Evolutionary conservation across 2,888 invertebrate genomes (phyloP).

Genomic region (Nebria salina): DNA sequence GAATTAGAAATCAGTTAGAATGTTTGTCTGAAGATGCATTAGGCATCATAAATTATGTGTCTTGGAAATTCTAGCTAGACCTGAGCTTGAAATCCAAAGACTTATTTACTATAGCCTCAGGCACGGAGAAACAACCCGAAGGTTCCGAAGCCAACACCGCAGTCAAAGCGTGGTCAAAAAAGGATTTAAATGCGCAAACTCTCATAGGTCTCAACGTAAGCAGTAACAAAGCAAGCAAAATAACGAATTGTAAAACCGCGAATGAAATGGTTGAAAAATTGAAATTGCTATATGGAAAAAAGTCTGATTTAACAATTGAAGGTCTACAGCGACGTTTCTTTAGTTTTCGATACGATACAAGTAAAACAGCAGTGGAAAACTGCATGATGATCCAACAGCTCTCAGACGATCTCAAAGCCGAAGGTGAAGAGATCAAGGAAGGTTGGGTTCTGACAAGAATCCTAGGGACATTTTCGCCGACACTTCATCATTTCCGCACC

Average conservation of each 20-base stretch:
- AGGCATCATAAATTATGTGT: background rate
- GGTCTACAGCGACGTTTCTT: slow-evolving; percentile 13
- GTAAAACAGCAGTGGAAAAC: too few species aligned
- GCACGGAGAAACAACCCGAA: background rate
- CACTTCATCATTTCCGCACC: slow-evolving; percentile 22
- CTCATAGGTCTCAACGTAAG: slow-evolving; percentile 24
- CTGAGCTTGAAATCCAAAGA: background rate
- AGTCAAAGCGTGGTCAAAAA: slow-evolving; percentile 12
- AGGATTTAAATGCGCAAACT: slow-evolving; percentile 25
- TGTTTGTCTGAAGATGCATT: background rate
- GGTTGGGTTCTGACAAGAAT: slow-evolving; percentile 21
- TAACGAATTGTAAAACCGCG: slow-evolving; percentile 18
- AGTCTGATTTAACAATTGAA: slow-evolving; percentile 23
- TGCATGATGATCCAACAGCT: too few species aligned
- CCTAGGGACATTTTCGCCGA: slow-evolving; percentile 6
- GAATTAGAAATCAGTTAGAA: background rate
- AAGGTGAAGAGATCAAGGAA: background rate
- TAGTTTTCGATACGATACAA: too few species aligned
- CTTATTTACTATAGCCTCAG: slow-evolving; percentile 8
- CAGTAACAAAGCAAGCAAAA: slow-evolving; percentile 26
- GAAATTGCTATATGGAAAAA: slow-evolving; percentile 14
- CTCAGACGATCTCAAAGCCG: too few species aligned
- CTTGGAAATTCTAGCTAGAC: background rate
- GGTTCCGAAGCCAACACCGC: background rate
- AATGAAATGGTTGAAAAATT: slow-evolving; percentile 12